These are phyloP conservation scores for Eupithecia vulgata DNA, from an alignment of 2,888 invertebrate species.

Conservation along the genomic window DNA sequence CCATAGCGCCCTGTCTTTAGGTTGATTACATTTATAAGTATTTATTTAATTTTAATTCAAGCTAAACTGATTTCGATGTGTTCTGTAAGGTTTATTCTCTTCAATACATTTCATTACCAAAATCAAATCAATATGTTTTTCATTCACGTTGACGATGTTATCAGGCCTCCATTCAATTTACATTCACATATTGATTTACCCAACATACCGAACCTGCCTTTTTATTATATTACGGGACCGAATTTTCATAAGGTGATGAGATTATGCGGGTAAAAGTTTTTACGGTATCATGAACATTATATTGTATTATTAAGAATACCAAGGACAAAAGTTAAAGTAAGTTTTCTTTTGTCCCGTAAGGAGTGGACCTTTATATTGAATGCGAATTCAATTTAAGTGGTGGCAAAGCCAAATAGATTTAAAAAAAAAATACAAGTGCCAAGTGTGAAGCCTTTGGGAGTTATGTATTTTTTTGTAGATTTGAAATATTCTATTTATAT, in stretches of 20 bases:
- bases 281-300: background rate
- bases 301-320: too few species aligned
- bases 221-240: background rate
- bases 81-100: background rate
- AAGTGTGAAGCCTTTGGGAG: too few species aligned
- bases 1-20: too few species aligned
- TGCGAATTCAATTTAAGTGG: too few species aligned
- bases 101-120: background rate
- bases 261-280: slow-evolving; percentile 8
- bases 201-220: background rate
- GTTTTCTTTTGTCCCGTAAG: too few species aligned
- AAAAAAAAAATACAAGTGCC: too few species aligned
- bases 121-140: slow-evolving; percentile 11
- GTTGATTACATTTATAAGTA: too few species aligned
- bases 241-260: slow-evolving; percentile 1
- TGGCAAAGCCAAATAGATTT: too few species aligned
- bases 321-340: too few species aligned
- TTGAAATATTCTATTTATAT: too few species aligned
- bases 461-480: too few species aligned
- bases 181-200: slow-evolving; percentile 7
- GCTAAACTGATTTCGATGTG: background rate
- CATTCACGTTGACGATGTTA: slow-evolving; percentile 5
- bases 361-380: too few species aligned
- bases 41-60: background rate
- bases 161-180: slow-evolving; percentile 1